Evolutionary conservation across 2,797 vertebrate genomes (phyloP), one percentile per base, ranked within the genome.

Genomic region (Bovichtus diacanthus): DNA sequence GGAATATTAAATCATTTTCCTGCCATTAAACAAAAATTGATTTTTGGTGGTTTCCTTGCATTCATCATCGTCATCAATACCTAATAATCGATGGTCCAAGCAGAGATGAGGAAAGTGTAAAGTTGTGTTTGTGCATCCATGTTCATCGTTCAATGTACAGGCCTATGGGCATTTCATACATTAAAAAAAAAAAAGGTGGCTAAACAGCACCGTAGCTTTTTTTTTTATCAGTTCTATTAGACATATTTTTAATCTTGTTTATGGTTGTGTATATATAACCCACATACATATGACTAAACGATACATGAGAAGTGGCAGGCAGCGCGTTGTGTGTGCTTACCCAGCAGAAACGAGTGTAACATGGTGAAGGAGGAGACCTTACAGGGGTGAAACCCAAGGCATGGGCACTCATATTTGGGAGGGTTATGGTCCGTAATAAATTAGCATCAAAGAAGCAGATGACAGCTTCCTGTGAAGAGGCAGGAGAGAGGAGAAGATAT

Each of bases 391-490:
- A 87, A 93, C 79, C 81, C 83, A 63, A 77, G 56, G 80, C 75
- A 46, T 16, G 44, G 10, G 49, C 50, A 43, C 39, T 44, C 75
- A 74, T 83, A 84, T 84, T 61, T 70, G 61, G 61, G 51, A 73
- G 54, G 86, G 73, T 67, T 80, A 71, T 38, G 6, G 63, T 89
- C 74, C 46, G 8, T 87, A 92, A 92, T 95, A 88, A 93, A 84
- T 92, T 88, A 90, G 93, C 92, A 93, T 95, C 89, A 94, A 90
- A 95, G 94, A 88, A 84, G 87, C 38, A 81, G 89, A 93, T 93
- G 93, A 95, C 86, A 94, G 88, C 87, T 88, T 94, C 93, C 89
- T 85, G 83, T 74, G 82, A 92, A 34, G 76, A 88, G 63, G 87
- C 85, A 91, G 83, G 83, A 90, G 92, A 91, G 76, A 74, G 72